Conservation (phyloP, 2,797 vertebrate genomes). For the Peromyscus melanophrys region DNA sequence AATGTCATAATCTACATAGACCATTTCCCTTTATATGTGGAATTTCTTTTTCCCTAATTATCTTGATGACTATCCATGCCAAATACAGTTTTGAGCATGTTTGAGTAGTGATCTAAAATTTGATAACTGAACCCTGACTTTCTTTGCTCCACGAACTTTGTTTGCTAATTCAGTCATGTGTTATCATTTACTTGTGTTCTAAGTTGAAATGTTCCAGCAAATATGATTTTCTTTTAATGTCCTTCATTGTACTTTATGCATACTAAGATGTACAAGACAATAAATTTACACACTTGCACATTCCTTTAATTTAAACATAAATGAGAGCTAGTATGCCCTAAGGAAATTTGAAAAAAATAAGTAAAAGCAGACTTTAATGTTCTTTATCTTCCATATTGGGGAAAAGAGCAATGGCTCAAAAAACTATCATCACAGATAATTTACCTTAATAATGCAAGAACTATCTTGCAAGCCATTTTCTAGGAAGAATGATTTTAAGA, state of each 20-base stretch:
- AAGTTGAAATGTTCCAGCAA: background rate
- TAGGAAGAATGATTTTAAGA: background rate
- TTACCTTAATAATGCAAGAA: background rate
- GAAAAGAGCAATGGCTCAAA: background rate
- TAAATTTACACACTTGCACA: background rate
- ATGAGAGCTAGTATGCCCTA: background rate
- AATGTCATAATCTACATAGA: background rate
- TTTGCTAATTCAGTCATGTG: background rate
- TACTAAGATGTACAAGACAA: background rate
- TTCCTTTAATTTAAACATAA: background rate
- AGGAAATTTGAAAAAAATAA: background rate
- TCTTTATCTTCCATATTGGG: background rate
- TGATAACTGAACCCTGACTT: background rate
- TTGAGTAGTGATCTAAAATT: conserved; percentile 6
- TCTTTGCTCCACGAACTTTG: background rate
- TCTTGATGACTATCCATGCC: background rate
- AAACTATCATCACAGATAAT: background rate
- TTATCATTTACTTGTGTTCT: background rate
- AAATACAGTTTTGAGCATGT: background rate
- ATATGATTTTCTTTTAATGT: background rate
- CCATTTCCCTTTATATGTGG: background rate
- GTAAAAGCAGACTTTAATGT: background rate
- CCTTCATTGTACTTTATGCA: background rate
- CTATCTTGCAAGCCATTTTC: background rate
- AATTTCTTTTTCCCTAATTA: background rate